Conservation (phyloP, 2,888 invertebrate genomes). For the Mesorhabditis spiculigera region DNA sequence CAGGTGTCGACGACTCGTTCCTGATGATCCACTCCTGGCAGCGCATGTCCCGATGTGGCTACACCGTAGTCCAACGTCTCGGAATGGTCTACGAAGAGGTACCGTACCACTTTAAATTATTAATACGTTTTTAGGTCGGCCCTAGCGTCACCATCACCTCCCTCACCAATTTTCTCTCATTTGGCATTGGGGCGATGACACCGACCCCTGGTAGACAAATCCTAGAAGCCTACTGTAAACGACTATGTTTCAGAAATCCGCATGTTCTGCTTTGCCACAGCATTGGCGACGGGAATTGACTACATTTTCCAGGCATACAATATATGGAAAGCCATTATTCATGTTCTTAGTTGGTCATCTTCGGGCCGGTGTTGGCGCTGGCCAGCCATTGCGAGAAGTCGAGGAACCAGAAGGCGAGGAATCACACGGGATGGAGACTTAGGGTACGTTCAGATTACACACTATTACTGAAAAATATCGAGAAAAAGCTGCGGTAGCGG, state of each 20-base stretch:
- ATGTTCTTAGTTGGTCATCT: slow-evolving; percentile 37
- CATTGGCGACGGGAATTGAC: slow-evolving; percentile 52
- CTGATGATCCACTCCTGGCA: slow-evolving; percentile 56
- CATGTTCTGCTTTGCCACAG: slow-evolving; percentile 55
- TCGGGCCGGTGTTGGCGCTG: slow-evolving; percentile 51
- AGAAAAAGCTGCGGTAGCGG: background rate
- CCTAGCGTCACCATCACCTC: slow-evolving; percentile 57
- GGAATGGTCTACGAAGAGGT: slow-evolving; percentile 50
- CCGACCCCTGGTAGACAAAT: slow-evolving; percentile 51
- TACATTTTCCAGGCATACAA: slow-evolving; percentile 36
- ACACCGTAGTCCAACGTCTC: slow-evolving; percentile 30
- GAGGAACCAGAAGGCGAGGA: slow-evolving; percentile 9
- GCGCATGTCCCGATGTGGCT: slow-evolving; percentile 34
- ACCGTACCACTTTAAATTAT: background rate
- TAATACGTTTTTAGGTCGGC: slow-evolving; percentile 30
- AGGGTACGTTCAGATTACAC: background rate
- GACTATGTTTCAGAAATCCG: slow-evolving; percentile 43
- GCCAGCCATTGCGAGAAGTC: slow-evolving; percentile 41
- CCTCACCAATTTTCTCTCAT: slow-evolving; percentile 56
- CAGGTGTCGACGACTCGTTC: slow-evolving; percentile 52
- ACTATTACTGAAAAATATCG: background rate
- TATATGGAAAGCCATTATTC: too few species aligned
- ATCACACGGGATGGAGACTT: slow-evolving; percentile 14
- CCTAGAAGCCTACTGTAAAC: background rate
- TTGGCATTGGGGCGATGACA: slow-evolving; percentile 55